phyloP scores from a whole-genome alignment of 2,113 vertebrate species.

The Proteles cristata region DNA sequence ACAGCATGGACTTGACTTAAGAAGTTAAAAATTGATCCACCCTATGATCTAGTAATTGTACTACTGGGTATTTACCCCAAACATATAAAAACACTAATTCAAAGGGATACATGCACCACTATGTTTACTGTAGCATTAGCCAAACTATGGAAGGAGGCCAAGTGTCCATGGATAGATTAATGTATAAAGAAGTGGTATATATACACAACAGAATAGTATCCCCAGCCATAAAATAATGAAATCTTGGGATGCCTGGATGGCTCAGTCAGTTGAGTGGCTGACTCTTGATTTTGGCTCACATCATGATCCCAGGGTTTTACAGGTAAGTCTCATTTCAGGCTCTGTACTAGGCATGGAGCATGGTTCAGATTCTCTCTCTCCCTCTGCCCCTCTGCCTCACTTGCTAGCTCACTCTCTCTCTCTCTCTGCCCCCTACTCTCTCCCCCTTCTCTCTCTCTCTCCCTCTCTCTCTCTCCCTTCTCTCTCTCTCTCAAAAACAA shows the following conservation, averaged over 20 bases:
- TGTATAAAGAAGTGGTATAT: background rate
- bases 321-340: rapidly evolving
- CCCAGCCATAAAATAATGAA: background rate
- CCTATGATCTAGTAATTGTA: background rate
- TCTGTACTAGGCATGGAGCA: too few species aligned
- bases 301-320: too few species aligned
- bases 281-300: too few species aligned
- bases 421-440: too few species aligned
- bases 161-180: background rate
- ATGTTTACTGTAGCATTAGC: background rate
- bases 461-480: too few species aligned
- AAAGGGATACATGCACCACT: background rate
- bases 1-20: background rate
- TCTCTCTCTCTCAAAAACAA: background rate
- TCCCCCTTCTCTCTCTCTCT: too few species aligned
- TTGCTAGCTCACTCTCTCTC: too few species aligned
- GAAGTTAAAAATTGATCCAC: background rate
- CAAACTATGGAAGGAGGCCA: background rate
- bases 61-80: background rate
- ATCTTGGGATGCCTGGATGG: background rate
- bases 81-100: background rate
- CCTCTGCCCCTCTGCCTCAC: too few species aligned
- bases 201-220: background rate
- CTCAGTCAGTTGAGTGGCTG: too few species aligned
- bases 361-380: too few species aligned